Evolutionary conservation across 2,888 invertebrate species (phyloP).

Genomic region (Acleris emargana): DNA sequence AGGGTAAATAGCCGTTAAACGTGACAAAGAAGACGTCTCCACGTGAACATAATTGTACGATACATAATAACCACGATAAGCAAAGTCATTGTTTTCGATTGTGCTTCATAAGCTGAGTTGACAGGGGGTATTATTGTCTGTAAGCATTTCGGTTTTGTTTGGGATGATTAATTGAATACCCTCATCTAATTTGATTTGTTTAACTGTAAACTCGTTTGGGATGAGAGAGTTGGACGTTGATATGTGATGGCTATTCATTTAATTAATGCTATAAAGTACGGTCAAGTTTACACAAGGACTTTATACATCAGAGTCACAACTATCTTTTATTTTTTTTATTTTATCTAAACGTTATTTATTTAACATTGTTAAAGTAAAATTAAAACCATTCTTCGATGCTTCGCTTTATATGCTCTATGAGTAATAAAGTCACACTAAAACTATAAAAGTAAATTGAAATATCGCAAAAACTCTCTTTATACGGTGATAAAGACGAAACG

Average conservation of each 20-base stretch:
- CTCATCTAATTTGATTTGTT: constrained; percentile 37
- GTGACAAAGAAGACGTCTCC: constrained; percentile 48
- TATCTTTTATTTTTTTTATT: no score
- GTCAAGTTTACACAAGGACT: background rate
- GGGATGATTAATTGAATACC: constrained; percentile 36
- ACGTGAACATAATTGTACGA: constrained; percentile 46
- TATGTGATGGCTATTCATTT: constrained; percentile 10
- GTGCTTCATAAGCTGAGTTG: constrained; percentile 33
- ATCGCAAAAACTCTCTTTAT: constrained; percentile 19
- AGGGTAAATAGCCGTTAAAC: constrained; percentile 48
- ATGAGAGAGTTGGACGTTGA: constrained; percentile 9
- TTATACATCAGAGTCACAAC: no score
- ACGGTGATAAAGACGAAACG: constrained; percentile 17
- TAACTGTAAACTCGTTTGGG: constrained; percentile 11
- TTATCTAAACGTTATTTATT: no score
- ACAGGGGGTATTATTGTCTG: constrained; percentile 32
- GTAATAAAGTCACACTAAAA: background rate
- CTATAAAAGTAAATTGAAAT: constrained; percentile 24
- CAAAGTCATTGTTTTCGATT: constrained; percentile 31
- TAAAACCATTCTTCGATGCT: background rate
- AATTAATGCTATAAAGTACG: constrained; percentile 8
- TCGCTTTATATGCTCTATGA: background rate
- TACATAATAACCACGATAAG: constrained; percentile 40
- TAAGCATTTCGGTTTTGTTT: constrained; percentile 23
- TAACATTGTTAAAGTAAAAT: no score